Percentiles rank a stretch among this genome's conserved stretches.
These are phyloP conservation scores for Tragopan temminckii DNA, from an alignment of 2,797 vertebrate species.

Conservation along the genomic window DNA sequence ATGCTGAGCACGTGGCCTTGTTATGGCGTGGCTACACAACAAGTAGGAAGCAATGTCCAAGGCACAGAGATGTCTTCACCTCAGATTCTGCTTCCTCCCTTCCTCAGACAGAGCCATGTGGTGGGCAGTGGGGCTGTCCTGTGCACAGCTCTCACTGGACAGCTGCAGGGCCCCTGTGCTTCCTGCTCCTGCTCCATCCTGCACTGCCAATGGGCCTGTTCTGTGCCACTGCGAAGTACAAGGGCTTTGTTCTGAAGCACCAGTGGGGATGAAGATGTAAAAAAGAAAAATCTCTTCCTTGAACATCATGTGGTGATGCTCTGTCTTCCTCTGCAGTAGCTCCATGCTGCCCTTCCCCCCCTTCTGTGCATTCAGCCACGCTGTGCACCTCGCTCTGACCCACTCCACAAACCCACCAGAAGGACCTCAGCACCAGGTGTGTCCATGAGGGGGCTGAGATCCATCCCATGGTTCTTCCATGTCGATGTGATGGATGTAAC, in stretches of 20 bases:
- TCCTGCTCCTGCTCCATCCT: background rate
- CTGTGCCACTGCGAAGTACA: background rate
- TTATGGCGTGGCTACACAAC: background rate
- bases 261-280: background rate
- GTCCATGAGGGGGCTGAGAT: background rate
- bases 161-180: fast-evolving
- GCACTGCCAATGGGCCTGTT: background rate
- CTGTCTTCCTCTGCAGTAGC: fast-evolving
- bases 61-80: background rate
- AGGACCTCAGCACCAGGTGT: fast-evolving
- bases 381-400: background rate
- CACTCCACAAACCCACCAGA: background rate
- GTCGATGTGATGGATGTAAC: background rate
- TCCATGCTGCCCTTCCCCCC: background rate
- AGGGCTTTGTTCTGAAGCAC: background rate
- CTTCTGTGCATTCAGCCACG: background rate
- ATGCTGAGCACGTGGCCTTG: background rate
- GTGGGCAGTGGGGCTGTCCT: background rate
- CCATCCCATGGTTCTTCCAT: background rate
- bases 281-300: background rate
- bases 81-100: background rate
- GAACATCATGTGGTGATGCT: background rate
- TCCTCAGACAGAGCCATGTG: background rate
- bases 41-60: background rate
- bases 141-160: background rate